Percentiles rank a stretch among this genome's conserved stretches.
Conservation (phyloP, 2,113 vertebrate genomes). For the Corydoras maculifer region DNA sequence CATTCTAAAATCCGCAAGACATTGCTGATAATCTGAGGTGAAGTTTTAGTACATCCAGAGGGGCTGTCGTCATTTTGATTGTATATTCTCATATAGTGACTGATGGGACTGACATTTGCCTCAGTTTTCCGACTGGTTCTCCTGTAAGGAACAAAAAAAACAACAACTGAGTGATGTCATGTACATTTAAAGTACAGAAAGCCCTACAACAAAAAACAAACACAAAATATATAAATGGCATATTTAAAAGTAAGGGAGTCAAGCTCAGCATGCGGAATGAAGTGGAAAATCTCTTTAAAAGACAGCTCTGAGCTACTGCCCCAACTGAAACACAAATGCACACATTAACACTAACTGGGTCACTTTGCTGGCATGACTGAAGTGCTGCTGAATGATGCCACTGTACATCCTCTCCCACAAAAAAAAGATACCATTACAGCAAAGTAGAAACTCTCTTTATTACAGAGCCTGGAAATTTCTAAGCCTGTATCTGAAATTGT, state of each 20-base stretch:
- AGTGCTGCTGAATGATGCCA: slow-evolving; percentile 5
- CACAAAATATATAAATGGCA: slow-evolving; percentile 20
- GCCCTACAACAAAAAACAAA: slow-evolving; percentile 15
- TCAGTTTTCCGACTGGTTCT: slow-evolving; percentile 21
- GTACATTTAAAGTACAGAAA: background rate
- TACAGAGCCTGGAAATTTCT: slow-evolving; percentile 5
- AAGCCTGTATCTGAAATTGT: background rate
- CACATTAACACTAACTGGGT: slow-evolving; percentile 33
- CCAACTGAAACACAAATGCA: slow-evolving; percentile 26
- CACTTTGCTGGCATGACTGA: slow-evolving; percentile 31
- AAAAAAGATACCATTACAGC: too few species aligned
- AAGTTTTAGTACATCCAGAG: slow-evolving; percentile 29
- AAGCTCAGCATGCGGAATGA: slow-evolving; percentile 35
- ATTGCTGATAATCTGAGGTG: slow-evolving; percentile 15
- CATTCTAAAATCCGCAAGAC: slow-evolving; percentile 15
- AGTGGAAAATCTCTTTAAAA: slow-evolving; percentile 33
- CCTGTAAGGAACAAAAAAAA: slow-evolving; percentile 31
- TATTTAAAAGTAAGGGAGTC: slow-evolving; percentile 28
- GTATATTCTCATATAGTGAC: slow-evolving; percentile 27
- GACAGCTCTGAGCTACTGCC: slow-evolving; percentile 18
- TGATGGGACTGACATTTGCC: slow-evolving; percentile 1
- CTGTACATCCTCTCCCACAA: background rate
- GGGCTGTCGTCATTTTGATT: slow-evolving; percentile 34
- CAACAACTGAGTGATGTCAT: background rate
- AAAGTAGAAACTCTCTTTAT: background rate